phyloP scores from a whole-genome alignment of 2,888 invertebrate species.

The Melanostoma scalare region DNA sequence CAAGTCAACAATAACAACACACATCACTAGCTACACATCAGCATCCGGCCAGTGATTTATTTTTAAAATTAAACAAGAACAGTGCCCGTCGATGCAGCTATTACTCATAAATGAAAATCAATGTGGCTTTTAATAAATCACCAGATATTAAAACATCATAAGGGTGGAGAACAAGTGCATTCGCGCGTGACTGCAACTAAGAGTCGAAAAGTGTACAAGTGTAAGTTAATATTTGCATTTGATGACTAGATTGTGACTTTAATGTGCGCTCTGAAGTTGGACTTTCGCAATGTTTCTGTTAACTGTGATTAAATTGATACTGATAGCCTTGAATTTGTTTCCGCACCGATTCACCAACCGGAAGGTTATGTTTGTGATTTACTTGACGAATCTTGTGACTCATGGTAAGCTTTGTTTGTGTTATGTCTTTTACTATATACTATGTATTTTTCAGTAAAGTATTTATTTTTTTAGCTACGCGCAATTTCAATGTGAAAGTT shows the following conservation, averaged over 20 bases:
- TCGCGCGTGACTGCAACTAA: conserved; percentile 23
- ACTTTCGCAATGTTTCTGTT: conserved; percentile 80
- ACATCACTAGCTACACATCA: conserved; percentile 50
- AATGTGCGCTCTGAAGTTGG: conserved; percentile 56
- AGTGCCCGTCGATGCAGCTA: conserved; percentile 47
- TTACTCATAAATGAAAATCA: conserved; percentile 67
- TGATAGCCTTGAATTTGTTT: conserved; percentile 81
- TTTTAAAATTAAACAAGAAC: conserved; percentile 62
- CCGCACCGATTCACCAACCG: conserved; percentile 82
- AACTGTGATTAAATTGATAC: conserved; percentile 81
- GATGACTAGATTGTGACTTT: conserved; percentile 51
- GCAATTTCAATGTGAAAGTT: too few species aligned
- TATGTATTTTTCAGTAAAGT: neutral
- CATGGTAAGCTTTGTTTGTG: conserved; percentile 80
- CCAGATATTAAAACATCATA: conserved; percentile 65
- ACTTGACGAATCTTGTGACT: conserved; percentile 81
- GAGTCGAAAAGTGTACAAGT: conserved; percentile 27
- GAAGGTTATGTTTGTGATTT: conserved; percentile 81
- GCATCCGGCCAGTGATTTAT: conserved; percentile 53
- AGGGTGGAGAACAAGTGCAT: conserved; percentile 48
- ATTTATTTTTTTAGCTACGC: too few species aligned
- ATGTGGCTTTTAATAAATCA: conserved; percentile 66
- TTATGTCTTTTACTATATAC: neutral
- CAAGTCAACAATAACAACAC: conserved; percentile 35
- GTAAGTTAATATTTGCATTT: conserved; percentile 26